Conservation (phyloP, 2,888 invertebrate species). For the Carterocephalus palaemon region DNA sequence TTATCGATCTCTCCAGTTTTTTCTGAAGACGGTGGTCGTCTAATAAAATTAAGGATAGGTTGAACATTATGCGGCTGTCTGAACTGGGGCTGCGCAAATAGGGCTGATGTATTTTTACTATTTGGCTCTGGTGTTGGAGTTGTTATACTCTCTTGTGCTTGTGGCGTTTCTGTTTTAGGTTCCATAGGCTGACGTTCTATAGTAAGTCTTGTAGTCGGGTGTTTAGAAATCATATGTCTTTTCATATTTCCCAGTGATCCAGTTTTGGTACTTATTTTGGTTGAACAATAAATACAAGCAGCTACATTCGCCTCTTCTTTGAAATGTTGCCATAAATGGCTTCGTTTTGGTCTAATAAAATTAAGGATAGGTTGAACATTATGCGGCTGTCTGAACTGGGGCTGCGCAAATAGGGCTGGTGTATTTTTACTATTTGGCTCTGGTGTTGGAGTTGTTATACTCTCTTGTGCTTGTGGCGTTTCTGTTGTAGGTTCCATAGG, state of each 20-base stretch:
- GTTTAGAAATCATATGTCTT: conserved; percentile 24
- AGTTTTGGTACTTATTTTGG: no score
- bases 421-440: neutral
- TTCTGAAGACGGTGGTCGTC: no score
- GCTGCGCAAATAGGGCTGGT: neutral
- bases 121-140: neutral
- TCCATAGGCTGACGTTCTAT: neutral
- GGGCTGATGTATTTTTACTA: neutral
- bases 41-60: no score
- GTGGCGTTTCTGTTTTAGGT: neutral
- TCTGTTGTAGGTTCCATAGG: neutral
- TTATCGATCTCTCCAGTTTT: conserved; percentile 1
- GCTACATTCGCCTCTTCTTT: no score
- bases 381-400: neutral
- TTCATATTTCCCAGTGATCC: no score
- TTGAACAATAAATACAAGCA: no score
- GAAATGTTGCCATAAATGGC: no score
- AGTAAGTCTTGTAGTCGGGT: conserved; percentile 16
- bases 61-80: no score
- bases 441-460: neutral
- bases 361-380: no score
- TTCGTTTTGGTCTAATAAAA: no score
- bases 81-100: neutral
- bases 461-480: neutral
- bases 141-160: neutral